These are phyloP conservation scores for Drosophila lacicola DNA, from an alignment of 2,888 invertebrate species.

Conservation along the genomic window DNA sequence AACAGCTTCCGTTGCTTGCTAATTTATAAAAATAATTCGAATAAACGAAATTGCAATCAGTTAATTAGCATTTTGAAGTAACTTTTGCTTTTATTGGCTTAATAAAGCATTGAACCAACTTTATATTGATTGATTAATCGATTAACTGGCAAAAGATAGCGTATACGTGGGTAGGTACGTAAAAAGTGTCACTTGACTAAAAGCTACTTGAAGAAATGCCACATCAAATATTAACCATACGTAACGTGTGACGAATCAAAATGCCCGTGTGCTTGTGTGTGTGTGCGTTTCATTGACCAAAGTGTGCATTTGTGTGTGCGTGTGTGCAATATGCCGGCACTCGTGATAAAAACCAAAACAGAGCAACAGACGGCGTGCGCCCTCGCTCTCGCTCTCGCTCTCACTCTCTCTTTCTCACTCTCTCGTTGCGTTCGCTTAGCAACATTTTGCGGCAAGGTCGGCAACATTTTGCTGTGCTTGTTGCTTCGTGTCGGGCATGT, in stretches of 20 bases:
- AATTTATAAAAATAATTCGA: background rate
- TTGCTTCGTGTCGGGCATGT: constrained; percentile 37
- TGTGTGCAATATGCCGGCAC: constrained; percentile 47
- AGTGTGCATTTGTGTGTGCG: constrained; percentile 8
- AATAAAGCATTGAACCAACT: constrained; percentile 39
- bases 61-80: constrained; percentile 15
- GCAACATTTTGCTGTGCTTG: constrained; percentile 67
- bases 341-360: constrained; percentile 63
- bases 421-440: constrained; percentile 32
- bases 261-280: constrained; percentile 15
- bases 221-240: constrained; percentile 54
- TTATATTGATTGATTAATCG: constrained; percentile 70
- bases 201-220: constrained; percentile 41
- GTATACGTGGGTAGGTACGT: constrained; percentile 25
- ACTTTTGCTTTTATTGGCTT: constrained; percentile 25
- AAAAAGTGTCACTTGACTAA: constrained; percentile 55
- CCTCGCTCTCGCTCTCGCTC: constrained; percentile 11
- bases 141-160: constrained; percentile 34
- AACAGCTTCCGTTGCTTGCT: background rate
- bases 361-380: constrained; percentile 43
- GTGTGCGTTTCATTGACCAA: constrained; percentile 42
- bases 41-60: constrained; percentile 27
- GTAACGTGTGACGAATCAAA: constrained; percentile 35
- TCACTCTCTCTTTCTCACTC: constrained; percentile 8
- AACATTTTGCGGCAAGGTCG: constrained; percentile 71